These are phyloP conservation scores for Graphium colonna DNA, from an alignment of 2,888 invertebrate species.

Conservation along the genomic window DNA sequence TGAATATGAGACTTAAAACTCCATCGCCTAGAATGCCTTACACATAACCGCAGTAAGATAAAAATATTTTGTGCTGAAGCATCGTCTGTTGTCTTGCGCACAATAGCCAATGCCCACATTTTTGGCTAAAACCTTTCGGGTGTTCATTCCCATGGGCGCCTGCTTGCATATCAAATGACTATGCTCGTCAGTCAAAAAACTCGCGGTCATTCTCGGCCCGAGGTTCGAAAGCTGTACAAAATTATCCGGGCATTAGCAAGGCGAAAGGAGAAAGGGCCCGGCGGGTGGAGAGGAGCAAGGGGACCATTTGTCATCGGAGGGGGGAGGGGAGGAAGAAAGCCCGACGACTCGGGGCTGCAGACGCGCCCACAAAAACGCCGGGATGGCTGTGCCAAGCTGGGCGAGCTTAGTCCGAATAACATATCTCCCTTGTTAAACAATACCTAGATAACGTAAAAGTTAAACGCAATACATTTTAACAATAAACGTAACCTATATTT, in stretches of 20 bases:
- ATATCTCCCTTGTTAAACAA: too few relatives aligned
- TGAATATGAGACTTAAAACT: too few relatives aligned
- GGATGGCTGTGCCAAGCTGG: slow-evolving; percentile 55
- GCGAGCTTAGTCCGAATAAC: background rate
- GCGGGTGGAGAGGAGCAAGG: slow-evolving; percentile 61
- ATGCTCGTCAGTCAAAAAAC: slow-evolving; percentile 39
- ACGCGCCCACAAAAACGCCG: slow-evolving; percentile 77
- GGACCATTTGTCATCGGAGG: slow-evolving; percentile 76
- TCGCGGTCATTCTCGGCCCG: slow-evolving; percentile 68
- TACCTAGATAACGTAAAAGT: too few relatives aligned
- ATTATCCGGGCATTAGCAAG: slow-evolving; percentile 75
- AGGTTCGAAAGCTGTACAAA: slow-evolving; percentile 69
- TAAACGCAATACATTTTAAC: too few relatives aligned
- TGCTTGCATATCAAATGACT: too few relatives aligned
- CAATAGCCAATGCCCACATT: too few relatives aligned
- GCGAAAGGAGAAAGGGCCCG: slow-evolving; percentile 35
- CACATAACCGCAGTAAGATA: too few relatives aligned
- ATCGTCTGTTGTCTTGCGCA: too few relatives aligned
- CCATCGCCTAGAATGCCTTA: too few relatives aligned
- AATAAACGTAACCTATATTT: background rate
- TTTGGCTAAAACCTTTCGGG: too few relatives aligned
- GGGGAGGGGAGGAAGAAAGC: slow-evolving; percentile 58
- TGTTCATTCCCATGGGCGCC: too few relatives aligned
- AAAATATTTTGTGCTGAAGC: too few relatives aligned
- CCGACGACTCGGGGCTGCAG: slow-evolving; percentile 72